These are phyloP conservation scores for Hemicordylus capensis DNA, from an alignment of 2,113 vertebrate species.

Conservation along the genomic window DNA sequence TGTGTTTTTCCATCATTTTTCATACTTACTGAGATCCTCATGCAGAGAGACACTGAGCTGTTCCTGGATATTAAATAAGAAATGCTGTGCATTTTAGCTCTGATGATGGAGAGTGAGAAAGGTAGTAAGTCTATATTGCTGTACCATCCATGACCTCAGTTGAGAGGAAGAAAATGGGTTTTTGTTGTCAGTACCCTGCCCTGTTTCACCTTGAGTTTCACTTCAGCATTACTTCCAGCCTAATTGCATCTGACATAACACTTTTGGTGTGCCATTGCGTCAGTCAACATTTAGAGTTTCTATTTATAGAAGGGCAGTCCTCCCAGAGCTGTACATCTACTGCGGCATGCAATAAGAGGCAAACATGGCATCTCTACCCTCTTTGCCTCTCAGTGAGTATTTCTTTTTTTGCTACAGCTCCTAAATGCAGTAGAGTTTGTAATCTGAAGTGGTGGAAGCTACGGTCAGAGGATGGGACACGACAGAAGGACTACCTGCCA, in stretches of 20 bases:
- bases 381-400: not conserved
- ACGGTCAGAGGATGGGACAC: no score
- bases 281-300: slow-evolving; percentile 39
- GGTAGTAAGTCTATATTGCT: slow-evolving; percentile 47
- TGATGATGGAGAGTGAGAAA: not conserved
- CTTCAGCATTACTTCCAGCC: slow-evolving; percentile 67
- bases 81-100: slow-evolving; percentile 45
- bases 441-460: no score
- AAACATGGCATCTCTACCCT: no score
- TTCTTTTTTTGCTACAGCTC: not conserved
- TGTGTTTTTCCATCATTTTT: slow-evolving; percentile 2
- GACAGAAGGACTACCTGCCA: no score
- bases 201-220: slow-evolving; percentile 60
- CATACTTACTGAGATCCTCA: slow-evolving; percentile 11
- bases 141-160: slow-evolving; percentile 40
- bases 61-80: slow-evolving; percentile 53
- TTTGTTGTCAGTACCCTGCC: slow-evolving; percentile 67
- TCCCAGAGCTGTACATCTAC: slow-evolving; percentile 30
- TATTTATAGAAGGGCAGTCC: slow-evolving; percentile 37
- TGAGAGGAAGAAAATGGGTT: slow-evolving; percentile 58
- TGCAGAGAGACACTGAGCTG: slow-evolving; percentile 20
- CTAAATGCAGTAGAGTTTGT: not conserved
- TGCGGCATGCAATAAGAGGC: not conserved
- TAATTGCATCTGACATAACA: slow-evolving; percentile 55
- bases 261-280: slow-evolving; percentile 41